Conservation (phyloP, 2,888 invertebrate species). For the Bombylius discolor region DNA sequence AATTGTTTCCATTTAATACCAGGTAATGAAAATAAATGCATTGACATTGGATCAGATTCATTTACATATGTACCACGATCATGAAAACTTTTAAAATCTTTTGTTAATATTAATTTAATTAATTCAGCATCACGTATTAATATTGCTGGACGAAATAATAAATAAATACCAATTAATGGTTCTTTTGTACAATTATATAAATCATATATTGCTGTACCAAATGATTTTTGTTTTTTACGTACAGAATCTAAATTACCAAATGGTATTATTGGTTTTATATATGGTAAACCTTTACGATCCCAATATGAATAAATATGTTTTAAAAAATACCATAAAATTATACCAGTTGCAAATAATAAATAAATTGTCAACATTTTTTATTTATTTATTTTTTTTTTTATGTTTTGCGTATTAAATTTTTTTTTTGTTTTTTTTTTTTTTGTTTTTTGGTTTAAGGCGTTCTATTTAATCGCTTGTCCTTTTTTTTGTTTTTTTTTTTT, state of each 20-base stretch:
- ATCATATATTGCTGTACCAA: constrained; percentile 48
- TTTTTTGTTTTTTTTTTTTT: no score
- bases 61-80: constrained; percentile 51
- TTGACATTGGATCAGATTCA: constrained; percentile 48
- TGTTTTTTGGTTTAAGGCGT: no score
- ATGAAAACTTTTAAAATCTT: constrained; percentile 50
- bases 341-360: not conserved
- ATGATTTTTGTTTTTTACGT: constrained; percentile 41
- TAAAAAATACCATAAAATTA: constrained; percentile 9
- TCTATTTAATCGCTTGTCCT: no score
- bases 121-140: constrained; percentile 48
- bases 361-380: not conserved
- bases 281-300: constrained; percentile 43
- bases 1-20: constrained; percentile 49
- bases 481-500: no score
- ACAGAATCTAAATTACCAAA: constrained; percentile 49
- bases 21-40: constrained; percentile 44
- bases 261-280: constrained; percentile 45
- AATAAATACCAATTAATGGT: constrained; percentile 46
- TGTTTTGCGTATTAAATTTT: no score
- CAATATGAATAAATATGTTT: constrained; percentile 37
- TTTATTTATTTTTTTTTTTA: not conserved
- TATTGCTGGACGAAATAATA: constrained; percentile 47
- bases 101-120: constrained; percentile 45
- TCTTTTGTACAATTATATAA: constrained; percentile 37